Percentiles rank a stretch among this genome's conserved stretches.
Evolutionary conservation across 1,140 invertebrate genomes (phyloP).

Genomic region (Adoxophyes honmai): DNA sequence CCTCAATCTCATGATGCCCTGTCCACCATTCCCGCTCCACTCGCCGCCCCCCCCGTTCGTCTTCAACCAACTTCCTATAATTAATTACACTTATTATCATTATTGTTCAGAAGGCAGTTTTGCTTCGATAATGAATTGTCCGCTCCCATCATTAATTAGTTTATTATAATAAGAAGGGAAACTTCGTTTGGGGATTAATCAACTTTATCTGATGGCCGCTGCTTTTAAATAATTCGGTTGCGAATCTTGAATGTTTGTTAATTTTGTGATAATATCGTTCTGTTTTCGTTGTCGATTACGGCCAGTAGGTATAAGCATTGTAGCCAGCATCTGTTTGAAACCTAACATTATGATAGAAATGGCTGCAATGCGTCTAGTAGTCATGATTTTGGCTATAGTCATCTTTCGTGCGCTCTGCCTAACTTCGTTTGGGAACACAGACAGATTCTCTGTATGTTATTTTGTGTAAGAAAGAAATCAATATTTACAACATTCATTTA

Average conservation of each 20-base stretch:
- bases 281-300: not conserved
- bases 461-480: too few species aligned
- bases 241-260: conserved; percentile 3
- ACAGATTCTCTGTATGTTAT: too few species aligned
- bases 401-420: too few species aligned
- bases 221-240: conserved; percentile 37
- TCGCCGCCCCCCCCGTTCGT: conserved; percentile 53
- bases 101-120: conserved; percentile 77
- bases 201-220: conserved; percentile 70
- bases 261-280: not conserved
- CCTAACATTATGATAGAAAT: too few species aligned
- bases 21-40: conserved; percentile 23
- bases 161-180: conserved; percentile 75
- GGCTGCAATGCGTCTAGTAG: too few species aligned
- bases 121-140: conserved; percentile 77
- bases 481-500: too few species aligned
- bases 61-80: conserved; percentile 76
- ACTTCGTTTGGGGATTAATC: conserved; percentile 70
- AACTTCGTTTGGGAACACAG: too few species aligned
- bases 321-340: too few species aligned
- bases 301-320: too few species aligned
- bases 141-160: conserved; percentile 74
- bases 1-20: conserved; percentile 17
- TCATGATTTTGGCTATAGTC: too few species aligned
- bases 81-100: conserved; percentile 77